phyloP scores from a whole-genome alignment of 1,140 invertebrate species.

The Drosophila mauritiana region DNA sequence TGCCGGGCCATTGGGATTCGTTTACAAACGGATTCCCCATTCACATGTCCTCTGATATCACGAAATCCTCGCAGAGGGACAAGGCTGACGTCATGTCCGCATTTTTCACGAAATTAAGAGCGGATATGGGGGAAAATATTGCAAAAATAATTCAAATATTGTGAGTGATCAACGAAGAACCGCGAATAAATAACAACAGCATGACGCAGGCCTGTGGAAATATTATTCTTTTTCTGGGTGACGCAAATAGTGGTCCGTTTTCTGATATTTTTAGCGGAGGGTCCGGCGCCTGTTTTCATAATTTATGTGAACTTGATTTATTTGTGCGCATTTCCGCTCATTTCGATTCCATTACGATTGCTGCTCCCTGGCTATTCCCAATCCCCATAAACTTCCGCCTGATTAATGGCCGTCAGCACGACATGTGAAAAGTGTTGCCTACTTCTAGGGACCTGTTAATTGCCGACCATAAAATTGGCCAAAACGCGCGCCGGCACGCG shows the following conservation, averaged over 20 bases:
- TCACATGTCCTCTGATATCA: conserved; percentile 12
- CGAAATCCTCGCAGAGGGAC: conserved; percentile 24
- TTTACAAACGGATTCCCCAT: conserved; percentile 22
- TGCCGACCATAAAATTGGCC: conserved; percentile 64
- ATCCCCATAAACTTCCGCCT: conserved; percentile 29
- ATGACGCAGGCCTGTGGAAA: conserved; percentile 1
- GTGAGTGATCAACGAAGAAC: conserved; percentile 33
- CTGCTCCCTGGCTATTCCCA: neutral
- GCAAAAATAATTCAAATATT: conserved; percentile 52
- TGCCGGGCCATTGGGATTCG: conserved; percentile 32
- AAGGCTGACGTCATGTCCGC: conserved; percentile 27
- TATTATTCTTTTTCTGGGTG: conserved; percentile 17
- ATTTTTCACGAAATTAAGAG: conserved; percentile 8
- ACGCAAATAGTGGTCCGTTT: conserved; percentile 51
- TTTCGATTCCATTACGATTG: conserved; percentile 75
- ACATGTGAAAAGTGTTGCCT: conserved; percentile 74
- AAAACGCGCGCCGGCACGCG: conserved; percentile 60
- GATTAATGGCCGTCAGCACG: conserved; percentile 71
- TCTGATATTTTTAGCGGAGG: conserved; percentile 37
- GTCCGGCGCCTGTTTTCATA: conserved; percentile 45
- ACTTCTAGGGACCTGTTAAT: conserved; percentile 66
- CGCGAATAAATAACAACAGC: conserved; percentile 31
- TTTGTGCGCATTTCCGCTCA: conserved; percentile 59
- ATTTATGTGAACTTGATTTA: conserved; percentile 70
- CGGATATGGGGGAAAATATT: conserved; percentile 1